Percentiles rank a stretch among this genome's conserved stretches.
These are phyloP conservation scores for Bembecia ichneumoniformis DNA, from an alignment of 2,888 invertebrate species.

Conservation along the genomic window DNA sequence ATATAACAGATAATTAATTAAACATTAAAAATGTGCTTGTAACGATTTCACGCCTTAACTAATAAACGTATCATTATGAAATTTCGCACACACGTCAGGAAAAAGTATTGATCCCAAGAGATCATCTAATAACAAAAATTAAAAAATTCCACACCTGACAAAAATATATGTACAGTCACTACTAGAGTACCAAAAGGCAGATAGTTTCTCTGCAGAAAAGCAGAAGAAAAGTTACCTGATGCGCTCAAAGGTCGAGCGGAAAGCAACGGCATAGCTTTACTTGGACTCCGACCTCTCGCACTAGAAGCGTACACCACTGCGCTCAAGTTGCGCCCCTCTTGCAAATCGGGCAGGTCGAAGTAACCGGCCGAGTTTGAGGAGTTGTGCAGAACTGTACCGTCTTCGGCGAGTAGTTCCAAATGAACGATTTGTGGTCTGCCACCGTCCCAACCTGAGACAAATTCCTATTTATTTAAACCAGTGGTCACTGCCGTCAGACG, in stretches of 20 bases:
- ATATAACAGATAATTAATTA: too few species aligned
- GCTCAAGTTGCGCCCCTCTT: constrained; percentile 30
- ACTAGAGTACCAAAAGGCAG: too few species aligned
- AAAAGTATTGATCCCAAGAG: too few species aligned
- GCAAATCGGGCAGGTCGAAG: constrained; percentile 30
- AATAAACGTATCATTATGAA: too few species aligned
- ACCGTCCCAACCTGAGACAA: constrained; percentile 43
- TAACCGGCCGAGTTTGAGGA: constrained; percentile 31
- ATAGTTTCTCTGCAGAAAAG: too few species aligned
- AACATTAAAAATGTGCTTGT: too few species aligned
- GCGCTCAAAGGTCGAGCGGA: constrained; percentile 26
- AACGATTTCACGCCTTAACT: too few species aligned
- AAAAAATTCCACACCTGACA: too few species aligned
- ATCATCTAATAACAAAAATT: too few species aligned
- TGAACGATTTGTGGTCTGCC: constrained; percentile 42
- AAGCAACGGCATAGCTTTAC: constrained; percentile 23
- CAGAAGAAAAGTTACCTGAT: constrained; percentile 20
- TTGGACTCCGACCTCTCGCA: constrained; percentile 31
- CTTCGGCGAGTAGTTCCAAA: constrained; percentile 27
- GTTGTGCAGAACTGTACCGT: constrained; percentile 29
- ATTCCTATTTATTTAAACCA: not conserved
- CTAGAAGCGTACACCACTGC: constrained; percentile 39
- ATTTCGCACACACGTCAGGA: too few species aligned
- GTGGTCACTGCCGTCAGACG: too few species aligned
- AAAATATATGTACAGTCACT: too few species aligned